phyloP scores from a whole-genome alignment of 2,113 vertebrate genomes.

The Cettia cetti region DNA sequence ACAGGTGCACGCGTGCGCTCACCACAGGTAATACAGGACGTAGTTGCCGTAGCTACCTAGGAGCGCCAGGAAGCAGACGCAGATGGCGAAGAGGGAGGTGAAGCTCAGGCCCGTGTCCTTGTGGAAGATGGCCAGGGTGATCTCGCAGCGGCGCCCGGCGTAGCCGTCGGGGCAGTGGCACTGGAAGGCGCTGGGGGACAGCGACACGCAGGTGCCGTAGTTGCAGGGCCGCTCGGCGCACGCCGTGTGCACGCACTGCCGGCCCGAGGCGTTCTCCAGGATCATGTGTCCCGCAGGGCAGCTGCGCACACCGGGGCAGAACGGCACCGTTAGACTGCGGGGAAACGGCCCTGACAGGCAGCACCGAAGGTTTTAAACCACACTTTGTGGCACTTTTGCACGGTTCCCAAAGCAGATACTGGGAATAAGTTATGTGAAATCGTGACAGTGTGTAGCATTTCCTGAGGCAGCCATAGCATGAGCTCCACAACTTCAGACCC shows the following conservation, averaged over 20 bases:
- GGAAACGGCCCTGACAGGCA: neutral
- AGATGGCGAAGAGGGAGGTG: slow-evolving; percentile 87
- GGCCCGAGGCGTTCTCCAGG: slow-evolving; percentile 77
- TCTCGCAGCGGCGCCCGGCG: slow-evolving; percentile 79
- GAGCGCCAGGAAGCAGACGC: slow-evolving; percentile 85
- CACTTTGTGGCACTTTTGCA: neutral
- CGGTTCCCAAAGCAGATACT: neutral
- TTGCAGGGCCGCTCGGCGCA: slow-evolving; percentile 83
- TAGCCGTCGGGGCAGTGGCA: slow-evolving; percentile 83
- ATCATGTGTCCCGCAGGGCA: slow-evolving; percentile 84
- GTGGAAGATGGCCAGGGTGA: slow-evolving; percentile 78
- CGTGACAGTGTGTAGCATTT: neutral
- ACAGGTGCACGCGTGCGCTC: slow-evolving; percentile 11
- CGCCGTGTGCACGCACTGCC: slow-evolving; percentile 79
- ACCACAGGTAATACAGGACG: slow-evolving; percentile 74
- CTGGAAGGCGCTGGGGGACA: slow-evolving; percentile 78
- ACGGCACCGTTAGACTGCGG: neutral
- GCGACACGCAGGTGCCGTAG: slow-evolving; percentile 80
- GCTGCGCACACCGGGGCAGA: slow-evolving; percentile 55
- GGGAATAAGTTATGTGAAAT: neutral
- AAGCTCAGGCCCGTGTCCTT: slow-evolving; percentile 85
- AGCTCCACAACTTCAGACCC: neutral
- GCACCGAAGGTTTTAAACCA: neutral
- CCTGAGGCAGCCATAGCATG: neutral
- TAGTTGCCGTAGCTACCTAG: slow-evolving; percentile 81